phyloP scores from a whole-genome alignment of 2,888 invertebrate species.

The Pocota personata region DNA sequence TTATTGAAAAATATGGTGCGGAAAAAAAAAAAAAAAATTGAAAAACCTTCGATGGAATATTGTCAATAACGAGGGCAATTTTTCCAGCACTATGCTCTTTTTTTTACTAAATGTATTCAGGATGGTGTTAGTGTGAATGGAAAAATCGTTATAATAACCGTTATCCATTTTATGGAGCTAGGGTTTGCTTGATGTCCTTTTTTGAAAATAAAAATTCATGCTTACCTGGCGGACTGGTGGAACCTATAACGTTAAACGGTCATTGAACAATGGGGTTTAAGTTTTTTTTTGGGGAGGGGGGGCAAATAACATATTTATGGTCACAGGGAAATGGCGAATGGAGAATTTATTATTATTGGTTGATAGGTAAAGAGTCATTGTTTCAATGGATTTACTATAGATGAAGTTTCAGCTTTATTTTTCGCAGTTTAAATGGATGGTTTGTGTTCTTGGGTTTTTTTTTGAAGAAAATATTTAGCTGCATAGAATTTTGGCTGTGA shows the following conservation, averaged over 20 bases:
- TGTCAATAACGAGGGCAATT: constrained; percentile 44
- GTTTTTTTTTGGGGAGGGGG: background rate
- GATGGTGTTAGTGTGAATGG: constrained; percentile 34
- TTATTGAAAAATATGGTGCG: constrained; percentile 3
- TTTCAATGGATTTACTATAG: background rate
- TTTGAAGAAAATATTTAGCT: too few species aligned
- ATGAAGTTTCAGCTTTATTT: constrained; percentile 17
- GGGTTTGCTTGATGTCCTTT: background rate
- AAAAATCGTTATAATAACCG: constrained; percentile 58
- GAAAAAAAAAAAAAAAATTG: constrained; percentile 1
- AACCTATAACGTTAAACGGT: constrained; percentile 33
- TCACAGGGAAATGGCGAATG: constrained; percentile 9
- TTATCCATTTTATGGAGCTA: constrained; percentile 63
- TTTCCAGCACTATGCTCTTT: constrained; percentile 22
- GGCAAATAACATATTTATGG: constrained; percentile 17
- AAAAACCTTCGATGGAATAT: constrained; percentile 31
- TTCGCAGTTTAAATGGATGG: constrained; percentile 23
- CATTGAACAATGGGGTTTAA: constrained; percentile 39
- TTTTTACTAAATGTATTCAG: constrained; percentile 25
- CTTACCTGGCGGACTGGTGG: constrained; percentile 46
- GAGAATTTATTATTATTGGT: constrained; percentile 48
- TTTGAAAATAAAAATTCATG: constrained; percentile 35
- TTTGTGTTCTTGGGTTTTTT: too few species aligned
- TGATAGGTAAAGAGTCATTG: constrained; percentile 12
- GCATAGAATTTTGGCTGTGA: too few species aligned